Evolutionary conservation across 1,140 invertebrate species (phyloP).

Genomic region (Meloidogyne hapla): DNA sequence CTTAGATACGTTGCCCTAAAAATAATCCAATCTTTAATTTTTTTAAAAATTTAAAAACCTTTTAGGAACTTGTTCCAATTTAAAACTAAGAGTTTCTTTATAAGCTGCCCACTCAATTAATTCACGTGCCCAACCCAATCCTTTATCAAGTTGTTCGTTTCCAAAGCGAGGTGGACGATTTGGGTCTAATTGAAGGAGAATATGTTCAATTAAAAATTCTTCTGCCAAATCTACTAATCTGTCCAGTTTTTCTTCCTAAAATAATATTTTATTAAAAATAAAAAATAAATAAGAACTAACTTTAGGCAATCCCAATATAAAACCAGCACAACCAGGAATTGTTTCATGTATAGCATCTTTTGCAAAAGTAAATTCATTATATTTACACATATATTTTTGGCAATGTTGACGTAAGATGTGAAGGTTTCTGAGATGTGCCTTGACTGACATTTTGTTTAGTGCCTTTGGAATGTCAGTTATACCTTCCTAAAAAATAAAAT

Average conservation of each 20-base stretch:
- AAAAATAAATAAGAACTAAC: neutral
- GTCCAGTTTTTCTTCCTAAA: neutral
- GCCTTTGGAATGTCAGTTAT: neutral
- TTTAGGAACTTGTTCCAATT: neutral
- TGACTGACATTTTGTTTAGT: neutral
- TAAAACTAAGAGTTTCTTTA: neutral
- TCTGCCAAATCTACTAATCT: neutral
- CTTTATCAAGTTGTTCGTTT: neutral
- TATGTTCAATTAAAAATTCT: neutral
- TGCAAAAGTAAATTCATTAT: neutral
- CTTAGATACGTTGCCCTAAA: no score
- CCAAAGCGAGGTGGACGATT: neutral
- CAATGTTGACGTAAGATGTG: neutral
- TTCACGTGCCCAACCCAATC: neutral
- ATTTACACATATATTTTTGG: neutral
- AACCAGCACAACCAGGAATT: neutral
- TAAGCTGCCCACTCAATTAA: neutral
- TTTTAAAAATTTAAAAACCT: neutral
- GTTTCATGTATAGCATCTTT: neutral
- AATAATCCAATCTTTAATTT: neutral
- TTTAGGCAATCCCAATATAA: neutral
- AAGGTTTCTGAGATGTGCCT: neutral
- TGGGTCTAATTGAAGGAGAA: neutral
- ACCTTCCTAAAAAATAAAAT: neutral
- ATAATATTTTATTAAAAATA: neutral